Base-by-base conservation (phyloP, 2,797 vertebrate species). In the Tapirus indicus region DNA sequence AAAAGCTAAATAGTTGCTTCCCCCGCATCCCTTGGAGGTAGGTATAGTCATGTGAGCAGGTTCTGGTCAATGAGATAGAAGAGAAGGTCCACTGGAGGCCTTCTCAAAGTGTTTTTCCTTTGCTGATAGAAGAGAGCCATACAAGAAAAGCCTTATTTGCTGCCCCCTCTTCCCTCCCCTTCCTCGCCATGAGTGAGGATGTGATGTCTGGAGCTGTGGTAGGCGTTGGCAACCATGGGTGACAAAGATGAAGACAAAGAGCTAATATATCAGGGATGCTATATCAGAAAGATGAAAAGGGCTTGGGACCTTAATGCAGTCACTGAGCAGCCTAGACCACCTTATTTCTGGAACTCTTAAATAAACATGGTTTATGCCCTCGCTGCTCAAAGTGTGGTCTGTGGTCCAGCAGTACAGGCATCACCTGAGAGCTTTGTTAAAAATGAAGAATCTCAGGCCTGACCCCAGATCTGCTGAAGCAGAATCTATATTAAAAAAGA, bases 401-500 rank as follows among this genome's bases (percentile, higher is more conserved):
- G 32, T 56, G 23, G 20, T 13, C 21, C 25, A n/a, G 52, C 27
- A 64, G 69, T 18, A 38, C 2, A 20, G 80, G 25, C 1, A 56
- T 38, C 58, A 1, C 52, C 44, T 27, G 47, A 27, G 77, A 38
- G 47, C 71, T 68, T 21, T 8, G 23, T 38, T 44, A 71, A 66
- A 71, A 32, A n/a, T 14, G 52, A 54, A 58, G 58, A 52, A 5
- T 75, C 69, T 77, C 12, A 38, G 47, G 47, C 16, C 38, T 62
- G 2, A 25, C 25, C 20, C 12, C 35, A 84, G 56, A 62, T 17
- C 32, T 13, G 18, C 13, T 23, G 38, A 78, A 54, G 58, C 72
- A 95, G 44, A 88, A 71, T 71, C 41, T 83, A 32, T 56, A n/a
- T 87, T 77, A 27, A n/a, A 47, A 91, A 84, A 56, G 74, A 84